These are phyloP conservation scores for Oryzias javanicus DNA, from an alignment of 2,113 vertebrate species.

Conservation along the genomic window DNA sequence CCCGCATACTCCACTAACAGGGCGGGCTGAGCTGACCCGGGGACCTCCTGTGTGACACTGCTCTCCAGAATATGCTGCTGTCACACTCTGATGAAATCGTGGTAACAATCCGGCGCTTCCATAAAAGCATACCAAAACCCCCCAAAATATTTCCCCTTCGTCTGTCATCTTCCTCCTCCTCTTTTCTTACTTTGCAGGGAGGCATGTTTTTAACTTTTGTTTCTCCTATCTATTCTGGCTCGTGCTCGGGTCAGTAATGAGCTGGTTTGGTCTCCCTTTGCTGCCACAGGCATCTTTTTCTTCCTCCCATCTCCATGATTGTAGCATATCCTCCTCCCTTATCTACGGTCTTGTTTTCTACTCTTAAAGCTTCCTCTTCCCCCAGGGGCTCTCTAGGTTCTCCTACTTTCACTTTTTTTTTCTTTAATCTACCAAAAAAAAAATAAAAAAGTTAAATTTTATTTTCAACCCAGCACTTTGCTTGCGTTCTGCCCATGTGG, in stretches of 20 bases:
- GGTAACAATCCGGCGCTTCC: conserved; percentile 53
- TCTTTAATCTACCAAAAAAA: not conserved
- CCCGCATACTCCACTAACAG: conserved; percentile 33
- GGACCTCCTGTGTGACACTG: conserved; percentile 22
- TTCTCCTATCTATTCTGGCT: conserved; percentile 11
- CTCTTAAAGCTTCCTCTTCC: conserved; percentile 21
- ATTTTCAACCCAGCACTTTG: conserved; percentile 16
- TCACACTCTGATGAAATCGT: conserved; percentile 70
- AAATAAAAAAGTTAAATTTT: conserved; percentile 20
- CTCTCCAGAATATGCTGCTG: conserved; percentile 58
- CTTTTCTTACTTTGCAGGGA: conserved; percentile 3
- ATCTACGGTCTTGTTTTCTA: conserved; percentile 40
- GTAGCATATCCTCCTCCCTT: conserved; percentile 11
- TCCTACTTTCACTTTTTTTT: conserved; percentile 11
- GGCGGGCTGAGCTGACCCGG: conserved; percentile 48
- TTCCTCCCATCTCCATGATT: conserved; percentile 45
- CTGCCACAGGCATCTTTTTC: conserved; percentile 49
- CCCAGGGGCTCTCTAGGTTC: conserved; percentile 42
- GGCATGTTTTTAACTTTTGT: conserved; percentile 37
- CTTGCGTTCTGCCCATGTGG: conserved; percentile 40
- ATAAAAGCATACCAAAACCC: conserved; percentile 13
- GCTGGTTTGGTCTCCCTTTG: conserved; percentile 48
- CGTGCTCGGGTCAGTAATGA: conserved; percentile 63
- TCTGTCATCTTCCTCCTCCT: conserved; percentile 2
- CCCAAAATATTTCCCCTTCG: conserved; percentile 10